Base-by-base conservation (phyloP, 2,888 invertebrate species). In the Helleia helle region DNA sequence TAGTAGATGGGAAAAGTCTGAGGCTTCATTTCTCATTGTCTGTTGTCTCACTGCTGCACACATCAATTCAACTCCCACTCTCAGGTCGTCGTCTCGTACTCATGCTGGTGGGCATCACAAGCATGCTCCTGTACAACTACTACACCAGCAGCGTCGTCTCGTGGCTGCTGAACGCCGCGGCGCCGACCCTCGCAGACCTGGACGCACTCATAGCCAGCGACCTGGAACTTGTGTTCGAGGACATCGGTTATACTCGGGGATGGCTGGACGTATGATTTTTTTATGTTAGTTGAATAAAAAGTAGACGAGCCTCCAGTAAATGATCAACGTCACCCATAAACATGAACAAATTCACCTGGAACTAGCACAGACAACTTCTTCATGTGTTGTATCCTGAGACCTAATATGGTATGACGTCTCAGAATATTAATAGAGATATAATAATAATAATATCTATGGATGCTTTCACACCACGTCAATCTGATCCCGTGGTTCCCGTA, bases 61-160 rank as follows among this genome's bases (percentile, higher is more conserved):
- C 28, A 27, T 11, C 27, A 24, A n/a, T 6, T n/a, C 2, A n/a
- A 4, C 27, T 1, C 5, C n/a, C 27, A n/a, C n/a, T 12, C 13
- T 0, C 38, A 80, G 81, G 80, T 40, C 73, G 79, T 8, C 68
- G 71, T 12, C 36, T 67, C 2, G 63, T 70, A 1, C 59, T 80
- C 0, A 59, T 74, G 0, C 74, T 77, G 1, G 63, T 72, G 1
- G 80, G 81, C 0, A 17, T 77, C 4, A 73, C 70, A 1, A 77
- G 80, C 45, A 73, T 87, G 65, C 57, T 88, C 4, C 63, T 87
- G 1, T 88, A 88, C 56, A 87, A 88, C 61, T 88, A 87, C 65
- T 88, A 88, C 62, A 88, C 88, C 0, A 88, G 87, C 41, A 87
- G 87, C 49, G 86, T 88, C 28, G 87, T 88, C 1, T 88, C 88